Percentiles rank a stretch among this genome's conserved stretches.
These are phyloP conservation scores for Struthio camelus DNA, from an alignment of 2,113 vertebrate genomes.

Conservation along the genomic window DNA sequence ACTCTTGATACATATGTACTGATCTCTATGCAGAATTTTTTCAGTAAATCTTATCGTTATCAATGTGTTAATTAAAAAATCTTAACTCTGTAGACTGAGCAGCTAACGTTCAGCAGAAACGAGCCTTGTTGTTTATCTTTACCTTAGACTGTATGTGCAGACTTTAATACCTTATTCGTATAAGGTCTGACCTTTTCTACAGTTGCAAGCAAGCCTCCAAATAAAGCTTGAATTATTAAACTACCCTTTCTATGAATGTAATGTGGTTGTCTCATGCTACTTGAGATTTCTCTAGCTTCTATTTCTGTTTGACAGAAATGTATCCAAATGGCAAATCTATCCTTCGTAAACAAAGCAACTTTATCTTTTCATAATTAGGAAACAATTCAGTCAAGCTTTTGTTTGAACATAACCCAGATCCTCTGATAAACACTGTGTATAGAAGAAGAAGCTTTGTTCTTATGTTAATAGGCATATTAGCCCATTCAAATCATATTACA, in stretches of 20 bases:
- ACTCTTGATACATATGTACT: neutral
- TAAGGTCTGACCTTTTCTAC: conserved; percentile 49
- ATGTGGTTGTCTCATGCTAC: neutral
- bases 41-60: conserved; percentile 6
- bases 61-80: neutral
- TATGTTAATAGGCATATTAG: neutral
- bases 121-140: conserved; percentile 41
- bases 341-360: conserved; percentile 3
- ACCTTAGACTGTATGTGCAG: conserved; percentile 31
- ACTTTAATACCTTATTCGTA: conserved; percentile 58
- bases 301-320: neutral
- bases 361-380: conserved; percentile 3
- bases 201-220: conserved; percentile 51
- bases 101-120: no score
- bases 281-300: conserved; percentile 1
- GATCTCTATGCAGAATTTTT: neutral
- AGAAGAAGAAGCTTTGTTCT: neutral
- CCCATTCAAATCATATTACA: neutral
- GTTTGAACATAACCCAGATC: neutral
- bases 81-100: conserved; percentile 4
- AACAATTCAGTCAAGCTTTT: conserved; percentile 15
- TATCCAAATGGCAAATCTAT: neutral
- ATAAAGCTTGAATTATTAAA: conserved; percentile 64
- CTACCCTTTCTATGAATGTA: conserved; percentile 33
- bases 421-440: neutral